A percentile compares a stretch with the other conserved stretches of the same genome.
Evolutionary conservation across 2,888 invertebrate genomes (phyloP).

Genomic region (Ethmia dodecea): DNA sequence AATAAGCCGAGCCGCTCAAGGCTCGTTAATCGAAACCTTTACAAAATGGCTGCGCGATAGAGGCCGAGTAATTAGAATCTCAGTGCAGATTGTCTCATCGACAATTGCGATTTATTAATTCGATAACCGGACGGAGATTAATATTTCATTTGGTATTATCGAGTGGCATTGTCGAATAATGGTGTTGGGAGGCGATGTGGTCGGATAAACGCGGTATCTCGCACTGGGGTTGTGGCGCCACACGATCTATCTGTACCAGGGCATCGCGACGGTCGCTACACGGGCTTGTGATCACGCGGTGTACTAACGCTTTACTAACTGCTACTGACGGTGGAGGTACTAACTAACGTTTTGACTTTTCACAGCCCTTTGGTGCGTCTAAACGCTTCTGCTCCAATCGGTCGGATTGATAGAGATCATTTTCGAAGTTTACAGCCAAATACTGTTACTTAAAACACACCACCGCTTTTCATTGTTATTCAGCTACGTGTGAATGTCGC

Average conservation of each 20-base stretch:
- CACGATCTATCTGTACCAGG: slow-evolving; percentile 31
- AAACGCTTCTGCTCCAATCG: too few relatives aligned
- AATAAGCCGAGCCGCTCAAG: slow-evolving; percentile 35
- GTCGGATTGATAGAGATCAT: too few relatives aligned
- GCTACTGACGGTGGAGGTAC: slow-evolving; percentile 39
- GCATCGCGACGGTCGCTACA: slow-evolving; percentile 8
- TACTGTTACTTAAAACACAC: too few relatives aligned
- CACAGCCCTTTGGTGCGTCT: slow-evolving; percentile 8
- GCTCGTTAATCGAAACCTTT: slow-evolving; percentile 41
- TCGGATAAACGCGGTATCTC: slow-evolving; percentile 65
- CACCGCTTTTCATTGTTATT: background rate
- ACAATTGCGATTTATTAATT: slow-evolving; percentile 63
- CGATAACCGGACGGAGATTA: slow-evolving; percentile 51
- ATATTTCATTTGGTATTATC: slow-evolving; percentile 53
- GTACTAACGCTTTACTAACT: slow-evolving; percentile 39
- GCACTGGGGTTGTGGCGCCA: slow-evolving; percentile 63
- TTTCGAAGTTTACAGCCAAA: too few relatives aligned
- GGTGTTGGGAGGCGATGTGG: slow-evolving; percentile 48
- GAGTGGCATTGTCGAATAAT: slow-evolving; percentile 42
- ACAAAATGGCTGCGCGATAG: slow-evolving; percentile 47
- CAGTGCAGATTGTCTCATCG: slow-evolving; percentile 54
- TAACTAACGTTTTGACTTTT: slow-evolving; percentile 32
- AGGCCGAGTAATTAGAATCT: slow-evolving; percentile 59
- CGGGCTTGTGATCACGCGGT: slow-evolving; percentile 33
- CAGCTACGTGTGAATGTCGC: slow-evolving; percentile 32